Evolutionary conservation across 2,797 vertebrate species (phyloP).

Genomic region (Scarus forsteni): DNA sequence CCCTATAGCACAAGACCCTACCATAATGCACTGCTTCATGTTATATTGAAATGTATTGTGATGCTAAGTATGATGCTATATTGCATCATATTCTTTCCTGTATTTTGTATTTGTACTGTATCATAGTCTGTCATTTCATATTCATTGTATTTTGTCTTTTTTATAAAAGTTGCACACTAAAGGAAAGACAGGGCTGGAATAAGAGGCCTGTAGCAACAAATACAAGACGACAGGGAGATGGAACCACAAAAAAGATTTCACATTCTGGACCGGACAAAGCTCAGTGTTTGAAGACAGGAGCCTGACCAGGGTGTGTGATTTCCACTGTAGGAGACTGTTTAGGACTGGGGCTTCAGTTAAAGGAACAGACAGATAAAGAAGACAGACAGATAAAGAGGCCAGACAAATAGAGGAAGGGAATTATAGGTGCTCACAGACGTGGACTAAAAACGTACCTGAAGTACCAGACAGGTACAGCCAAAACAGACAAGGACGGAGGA

Average conservation of each 20-base stretch:
- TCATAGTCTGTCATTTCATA: no score
- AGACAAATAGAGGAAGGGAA: slow-evolving; percentile 65
- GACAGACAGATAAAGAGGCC: slow-evolving; percentile 62
- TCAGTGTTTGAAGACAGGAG: slow-evolving; percentile 61
- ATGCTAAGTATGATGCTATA: no score
- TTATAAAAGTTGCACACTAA: no score
- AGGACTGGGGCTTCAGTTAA: slow-evolving; percentile 35
- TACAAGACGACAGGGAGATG: slow-evolving; percentile 39
- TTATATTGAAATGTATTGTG: no score
- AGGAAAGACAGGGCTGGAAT: neutral
- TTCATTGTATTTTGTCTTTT: no score
- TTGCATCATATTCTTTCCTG: no score
- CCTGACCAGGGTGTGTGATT: slow-evolving; percentile 68
- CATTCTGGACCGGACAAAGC: slow-evolving; percentile 65
- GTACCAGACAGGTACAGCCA: slow-evolving; percentile 69
- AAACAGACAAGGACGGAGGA: slow-evolving; percentile 56
- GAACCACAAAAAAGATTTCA: slow-evolving; percentile 61
- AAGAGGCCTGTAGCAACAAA: slow-evolving; percentile 40
- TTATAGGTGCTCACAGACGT: slow-evolving; percentile 58
- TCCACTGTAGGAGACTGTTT: slow-evolving; percentile 57
- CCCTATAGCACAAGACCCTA: no score
- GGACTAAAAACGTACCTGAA: slow-evolving; percentile 59
- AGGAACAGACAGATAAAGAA: slow-evolving; percentile 63
- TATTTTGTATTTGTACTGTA: no score
- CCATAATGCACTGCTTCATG: no score